Conservation (phyloP, 1,140 invertebrate species). For the Eciton burchellii region DNA sequence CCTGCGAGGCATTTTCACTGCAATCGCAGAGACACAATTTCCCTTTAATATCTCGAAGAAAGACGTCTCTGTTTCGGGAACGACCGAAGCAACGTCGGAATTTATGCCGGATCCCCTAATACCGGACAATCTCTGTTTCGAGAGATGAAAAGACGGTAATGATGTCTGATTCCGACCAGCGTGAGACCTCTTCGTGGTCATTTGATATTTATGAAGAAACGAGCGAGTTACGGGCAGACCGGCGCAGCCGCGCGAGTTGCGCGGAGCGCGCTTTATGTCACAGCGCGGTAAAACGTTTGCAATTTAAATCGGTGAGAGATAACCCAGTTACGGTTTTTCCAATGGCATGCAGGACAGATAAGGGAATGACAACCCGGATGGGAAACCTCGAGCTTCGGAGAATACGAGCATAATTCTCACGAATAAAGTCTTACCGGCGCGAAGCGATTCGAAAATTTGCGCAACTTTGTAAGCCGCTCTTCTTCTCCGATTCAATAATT, state of each 20-base stretch:
- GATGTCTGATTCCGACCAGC: conserved; percentile 62
- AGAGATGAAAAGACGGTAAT: conserved; percentile 42
- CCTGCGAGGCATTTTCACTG: not conserved
- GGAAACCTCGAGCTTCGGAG: too few relatives aligned
- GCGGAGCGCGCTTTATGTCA: conserved; percentile 18
- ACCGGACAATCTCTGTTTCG: conserved; percentile 52
- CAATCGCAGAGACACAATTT: not conserved
- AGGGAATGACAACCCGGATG: not conserved
- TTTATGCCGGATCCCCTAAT: conserved; percentile 45
- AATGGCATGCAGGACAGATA: not conserved
- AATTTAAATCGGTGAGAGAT: conserved; percentile 3
- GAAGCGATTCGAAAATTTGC: too few relatives aligned
- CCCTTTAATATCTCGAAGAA: conserved; percentile 19
- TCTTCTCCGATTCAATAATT: too few relatives aligned
- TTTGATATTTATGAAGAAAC: conserved; percentile 74
- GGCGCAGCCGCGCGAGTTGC: conserved; percentile 41
- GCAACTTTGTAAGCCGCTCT: too few relatives aligned
- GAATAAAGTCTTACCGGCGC: too few relatives aligned
- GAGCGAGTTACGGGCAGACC: conserved; percentile 57
- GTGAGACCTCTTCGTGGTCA: conserved; percentile 62
- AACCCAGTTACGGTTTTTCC: conserved; percentile 5
- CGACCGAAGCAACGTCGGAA: conserved; percentile 46
- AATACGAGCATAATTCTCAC: too few relatives aligned
- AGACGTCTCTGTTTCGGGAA: conserved; percentile 15
- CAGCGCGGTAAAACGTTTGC: not conserved